Base-by-base conservation (phyloP, 2,888 invertebrate genomes). In the Apoderus coryli region DNA sequence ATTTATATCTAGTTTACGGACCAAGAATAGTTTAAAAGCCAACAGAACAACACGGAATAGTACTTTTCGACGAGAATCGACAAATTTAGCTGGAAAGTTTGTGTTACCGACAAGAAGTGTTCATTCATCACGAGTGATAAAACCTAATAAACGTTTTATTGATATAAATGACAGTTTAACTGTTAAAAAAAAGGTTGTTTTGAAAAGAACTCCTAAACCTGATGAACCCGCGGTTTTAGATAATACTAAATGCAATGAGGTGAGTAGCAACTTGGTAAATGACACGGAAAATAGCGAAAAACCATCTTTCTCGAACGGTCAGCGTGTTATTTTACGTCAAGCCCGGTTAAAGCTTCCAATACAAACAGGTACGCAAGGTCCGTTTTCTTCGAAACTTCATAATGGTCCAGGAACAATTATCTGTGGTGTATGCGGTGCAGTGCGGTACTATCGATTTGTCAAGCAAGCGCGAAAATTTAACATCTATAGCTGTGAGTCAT, bases 61-160 rank as follows among this genome's bases (percentile, higher is more conserved):
- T 33, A 43, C 44, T 34, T 30, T 41, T 15, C 34, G 41, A 29
- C 39, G 42, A 29, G 50, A 50, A 35, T 25, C 45, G 10, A 50
- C 48, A 27, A 53, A 56, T 35, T 49, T 59, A 26, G 60, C 60
- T 16, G 62, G 69, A 29, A 76, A 73, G 53, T 84, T 84, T 63
- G 71, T 81, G 16, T 59, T 86, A 37, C 86, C 86, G 10, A 69
- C 76, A 26, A 69, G 81, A 45, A 86, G 85, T 37, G 78, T 72
- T 10, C 78, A 85, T 54, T 86, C 86, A 23, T 84, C 84, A 4
- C 67, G 88, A 41, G 79, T 84, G 24, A 86, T 86, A 31, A 88
- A 82, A 54, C 86, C 88, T 22, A 86, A 84, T 50, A 88, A 85
- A 58, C 69, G 78, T 41, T 80, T 86, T 48, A 69, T 82, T 49